A percentile compares a stretch with the other conserved stretches of the same genome.
Evolutionary conservation across 2,888 invertebrate genomes (phyloP).

Genomic region (Argyra leucocephala): DNA sequence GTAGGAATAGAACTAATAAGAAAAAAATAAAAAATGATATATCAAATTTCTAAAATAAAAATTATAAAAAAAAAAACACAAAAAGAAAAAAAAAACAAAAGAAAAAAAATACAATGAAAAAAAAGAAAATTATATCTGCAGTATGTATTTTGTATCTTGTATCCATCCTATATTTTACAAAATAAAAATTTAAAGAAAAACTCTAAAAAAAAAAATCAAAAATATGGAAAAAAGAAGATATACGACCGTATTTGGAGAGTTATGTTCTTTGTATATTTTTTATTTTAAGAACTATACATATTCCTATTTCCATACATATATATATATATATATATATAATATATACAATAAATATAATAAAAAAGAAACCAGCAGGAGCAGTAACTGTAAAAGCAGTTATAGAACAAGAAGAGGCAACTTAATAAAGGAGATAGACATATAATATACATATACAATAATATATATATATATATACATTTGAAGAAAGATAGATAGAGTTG

Average conservation of each 20-base stretch:
- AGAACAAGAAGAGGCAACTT: neutral
- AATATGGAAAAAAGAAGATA: neutral
- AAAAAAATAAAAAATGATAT: neutral
- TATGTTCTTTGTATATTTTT: neutral
- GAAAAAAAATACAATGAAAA: neutral
- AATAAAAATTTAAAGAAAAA: neutral
- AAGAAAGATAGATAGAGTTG: neutral
- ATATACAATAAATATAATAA: neutral
- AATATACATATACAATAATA: neutral
- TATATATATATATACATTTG: neutral
- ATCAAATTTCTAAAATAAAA: slow-evolving; percentile 1
- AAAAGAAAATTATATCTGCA: neutral
- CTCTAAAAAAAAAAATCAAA: neutral
- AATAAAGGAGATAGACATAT: neutral
- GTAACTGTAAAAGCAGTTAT: neutral
- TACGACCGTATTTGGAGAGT: neutral
- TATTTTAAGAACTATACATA: neutral
- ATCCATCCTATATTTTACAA: neutral
- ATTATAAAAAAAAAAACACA: neutral
- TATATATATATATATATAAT: neutral
- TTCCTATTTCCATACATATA: too few relatives aligned
- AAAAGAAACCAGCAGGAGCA: neutral
- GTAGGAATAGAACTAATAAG: neutral
- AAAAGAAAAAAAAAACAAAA: neutral
- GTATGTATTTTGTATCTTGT: slow-evolving; percentile 1